These are phyloP conservation scores for Vulpes ferrilata DNA, from an alignment of 2,113 vertebrate genomes.

Conservation along the genomic window DNA sequence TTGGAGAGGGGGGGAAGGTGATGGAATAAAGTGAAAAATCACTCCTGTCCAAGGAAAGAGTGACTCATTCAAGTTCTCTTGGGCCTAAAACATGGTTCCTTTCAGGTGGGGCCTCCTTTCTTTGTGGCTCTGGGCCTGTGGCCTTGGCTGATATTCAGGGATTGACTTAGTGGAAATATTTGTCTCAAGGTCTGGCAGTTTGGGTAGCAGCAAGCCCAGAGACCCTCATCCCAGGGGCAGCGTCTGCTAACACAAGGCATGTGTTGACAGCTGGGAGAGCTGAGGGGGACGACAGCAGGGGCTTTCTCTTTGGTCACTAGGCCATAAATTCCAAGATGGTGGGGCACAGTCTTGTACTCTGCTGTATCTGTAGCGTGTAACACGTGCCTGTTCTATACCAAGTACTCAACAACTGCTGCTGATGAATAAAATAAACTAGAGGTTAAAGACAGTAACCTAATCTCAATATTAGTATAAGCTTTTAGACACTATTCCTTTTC, in stretches of 20 bases:
- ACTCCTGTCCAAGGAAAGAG: not conserved
- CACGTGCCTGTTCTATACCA: not conserved
- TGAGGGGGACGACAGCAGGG: not conserved
- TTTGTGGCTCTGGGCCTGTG: not conserved
- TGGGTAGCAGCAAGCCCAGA: not conserved
- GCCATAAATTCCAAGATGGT: not conserved
- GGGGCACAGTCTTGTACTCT: not conserved
- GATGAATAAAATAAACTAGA: not conserved
- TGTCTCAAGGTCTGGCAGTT: not conserved
- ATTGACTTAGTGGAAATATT: not conserved
- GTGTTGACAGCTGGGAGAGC: not conserved
- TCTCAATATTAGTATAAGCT: not conserved
- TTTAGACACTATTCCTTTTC: not conserved
- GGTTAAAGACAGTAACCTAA: not conserved
- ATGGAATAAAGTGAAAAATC: not conserved
- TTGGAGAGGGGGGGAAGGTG: not conserved
- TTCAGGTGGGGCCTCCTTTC: not conserved
- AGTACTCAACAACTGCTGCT: not conserved
- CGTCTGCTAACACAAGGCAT: not conserved
- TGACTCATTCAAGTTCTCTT: conserved; percentile 22
- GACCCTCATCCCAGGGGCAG: not conserved
- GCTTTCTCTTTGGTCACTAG: not conserved
- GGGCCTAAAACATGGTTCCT: not conserved
- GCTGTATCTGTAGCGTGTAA: not conserved
- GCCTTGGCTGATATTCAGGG: not conserved